Evolutionary conservation across 2,113 vertebrate genomes (phyloP).

Genomic region (Pandion haliaetus): DNA sequence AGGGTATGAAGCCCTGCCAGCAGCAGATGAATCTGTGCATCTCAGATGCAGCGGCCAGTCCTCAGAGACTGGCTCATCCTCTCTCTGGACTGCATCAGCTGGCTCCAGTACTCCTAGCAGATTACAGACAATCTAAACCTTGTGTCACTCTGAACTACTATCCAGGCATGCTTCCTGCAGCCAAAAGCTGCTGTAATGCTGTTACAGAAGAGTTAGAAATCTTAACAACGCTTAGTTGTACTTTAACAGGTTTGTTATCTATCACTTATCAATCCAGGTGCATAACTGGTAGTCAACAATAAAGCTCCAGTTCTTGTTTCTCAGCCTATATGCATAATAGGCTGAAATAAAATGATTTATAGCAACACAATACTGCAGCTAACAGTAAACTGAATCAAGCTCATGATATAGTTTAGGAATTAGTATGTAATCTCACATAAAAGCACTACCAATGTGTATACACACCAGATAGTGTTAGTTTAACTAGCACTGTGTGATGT

Average conservation of each 20-base stretch:
- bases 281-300: not conserved
- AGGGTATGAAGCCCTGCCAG: constrained; percentile 29
- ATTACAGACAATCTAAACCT: constrained; percentile 44
- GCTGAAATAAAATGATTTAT: not conserved
- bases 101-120: constrained; percentile 35
- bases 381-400: not conserved
- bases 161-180: not conserved
- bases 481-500: not conserved
- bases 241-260: not conserved
- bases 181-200: not conserved
- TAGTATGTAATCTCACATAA: not conserved
- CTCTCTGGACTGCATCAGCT: constrained; percentile 50
- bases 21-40: constrained; percentile 17
- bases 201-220: not conserved
- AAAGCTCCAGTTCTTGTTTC: not conserved
- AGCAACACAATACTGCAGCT: not conserved
- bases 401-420: not conserved
- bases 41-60: constrained; percentile 6
- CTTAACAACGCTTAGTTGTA: not conserved
- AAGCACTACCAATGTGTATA: not conserved
- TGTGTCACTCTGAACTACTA: not conserved
- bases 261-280: not conserved
- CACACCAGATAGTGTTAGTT: not conserved
- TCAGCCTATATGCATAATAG: not conserved
- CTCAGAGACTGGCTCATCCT: not conserved